Percentiles rank a stretch among this genome's conserved stretches.
Evolutionary conservation across 1,140 invertebrate species (phyloP).

Genomic region (Drosophila takahashii): DNA sequence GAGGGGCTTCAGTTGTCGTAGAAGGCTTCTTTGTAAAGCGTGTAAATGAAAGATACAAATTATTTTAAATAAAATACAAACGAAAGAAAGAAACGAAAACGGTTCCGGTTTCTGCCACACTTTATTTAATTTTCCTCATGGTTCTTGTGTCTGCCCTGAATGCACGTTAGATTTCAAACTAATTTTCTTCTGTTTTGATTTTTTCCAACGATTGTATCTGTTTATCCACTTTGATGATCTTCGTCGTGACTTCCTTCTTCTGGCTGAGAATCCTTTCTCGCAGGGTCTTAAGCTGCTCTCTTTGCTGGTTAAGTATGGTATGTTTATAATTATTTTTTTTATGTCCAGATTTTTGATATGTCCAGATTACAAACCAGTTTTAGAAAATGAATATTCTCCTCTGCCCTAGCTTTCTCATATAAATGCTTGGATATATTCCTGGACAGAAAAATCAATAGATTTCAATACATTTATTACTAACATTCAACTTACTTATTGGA

Average conservation of each 20-base stretch:
- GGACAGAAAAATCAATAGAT: background rate
- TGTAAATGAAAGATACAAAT: constrained; percentile 77
- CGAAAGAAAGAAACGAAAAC: constrained; percentile 8
- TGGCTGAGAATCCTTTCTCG: constrained; percentile 51
- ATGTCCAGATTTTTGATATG: too few relatives aligned
- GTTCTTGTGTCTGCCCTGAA: too few relatives aligned
- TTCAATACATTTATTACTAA: background rate
- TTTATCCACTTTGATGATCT: constrained; percentile 42
- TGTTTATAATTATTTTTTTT: too few relatives aligned
- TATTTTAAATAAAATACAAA: constrained; percentile 77
- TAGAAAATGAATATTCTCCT: constrained; percentile 53
- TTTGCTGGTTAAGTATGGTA: constrained; percentile 35
- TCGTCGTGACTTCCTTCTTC: constrained; percentile 19
- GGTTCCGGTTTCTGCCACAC: background rate
- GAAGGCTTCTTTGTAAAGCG: constrained; percentile 57
- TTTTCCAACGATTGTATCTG: constrained; percentile 37
- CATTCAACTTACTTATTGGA: constrained; percentile 8
- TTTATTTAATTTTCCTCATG: background rate
- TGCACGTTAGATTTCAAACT: background rate
- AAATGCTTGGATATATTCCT: constrained; percentile 26
- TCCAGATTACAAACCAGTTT: constrained; percentile 36
- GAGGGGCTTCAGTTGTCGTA: constrained; percentile 36
- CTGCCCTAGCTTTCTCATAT: constrained; percentile 13
- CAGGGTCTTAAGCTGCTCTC: constrained; percentile 50
- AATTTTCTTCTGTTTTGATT: background rate